A percentile compares a stretch with the other conserved stretches of the same genome.
These are phyloP conservation scores for Rhopalosiphum padi DNA, from an alignment of 1,140 invertebrate genomes.

Conservation along the genomic window DNA sequence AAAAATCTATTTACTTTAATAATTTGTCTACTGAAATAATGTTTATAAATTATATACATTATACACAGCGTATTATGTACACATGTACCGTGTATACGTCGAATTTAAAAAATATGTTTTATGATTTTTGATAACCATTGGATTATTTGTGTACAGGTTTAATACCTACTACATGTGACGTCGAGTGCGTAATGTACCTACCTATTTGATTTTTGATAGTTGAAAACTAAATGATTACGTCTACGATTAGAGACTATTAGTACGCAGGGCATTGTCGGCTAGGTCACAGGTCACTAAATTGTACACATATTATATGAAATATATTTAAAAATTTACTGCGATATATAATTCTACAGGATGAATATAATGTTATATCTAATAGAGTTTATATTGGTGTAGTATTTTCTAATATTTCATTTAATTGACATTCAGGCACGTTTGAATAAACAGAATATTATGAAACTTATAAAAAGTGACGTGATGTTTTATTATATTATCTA, in stretches of 20 bases:
- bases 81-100: background rate
- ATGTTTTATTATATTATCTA: background rate
- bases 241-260: background rate
- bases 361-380: background rate
- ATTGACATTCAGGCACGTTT: background rate
- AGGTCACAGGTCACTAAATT: background rate
- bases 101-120: background rate
- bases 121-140: background rate
- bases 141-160: background rate
- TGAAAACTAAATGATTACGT: background rate
- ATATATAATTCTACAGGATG: background rate
- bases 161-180: background rate
- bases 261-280: too few species aligned
- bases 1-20: slow-evolving; percentile 5
- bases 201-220: background rate
- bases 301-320: background rate
- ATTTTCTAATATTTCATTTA: background rate
- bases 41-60: background rate
- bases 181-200: background rate
- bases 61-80: background rate
- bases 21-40: background rate
- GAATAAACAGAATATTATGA: background rate
- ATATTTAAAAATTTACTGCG: background rate
- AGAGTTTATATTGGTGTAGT: background rate
- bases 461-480: background rate